Conservation (phyloP, 2,888 invertebrate species). For the Caenorhabditis sp. region DNA sequence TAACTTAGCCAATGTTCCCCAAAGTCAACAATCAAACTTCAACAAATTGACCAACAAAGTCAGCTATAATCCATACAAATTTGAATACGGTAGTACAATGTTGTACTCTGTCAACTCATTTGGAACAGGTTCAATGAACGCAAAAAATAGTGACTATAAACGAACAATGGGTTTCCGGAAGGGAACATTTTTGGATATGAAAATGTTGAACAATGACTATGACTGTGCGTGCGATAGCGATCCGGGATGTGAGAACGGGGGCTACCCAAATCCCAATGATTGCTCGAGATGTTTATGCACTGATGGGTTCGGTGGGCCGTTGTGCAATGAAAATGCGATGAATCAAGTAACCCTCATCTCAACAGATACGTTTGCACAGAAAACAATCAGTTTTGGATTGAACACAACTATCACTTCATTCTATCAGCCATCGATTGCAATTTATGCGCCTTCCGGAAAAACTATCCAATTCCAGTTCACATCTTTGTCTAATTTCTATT, state of each 20-base stretch:
- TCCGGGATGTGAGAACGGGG: neutral
- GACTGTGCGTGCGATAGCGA: conserved; percentile 48
- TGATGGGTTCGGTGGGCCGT: neutral
- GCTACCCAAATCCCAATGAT: neutral
- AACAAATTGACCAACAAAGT: neutral
- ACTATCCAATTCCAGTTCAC: conserved; percentile 10
- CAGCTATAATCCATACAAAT: conserved; percentile 21
- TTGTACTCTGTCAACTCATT: conserved; percentile 29
- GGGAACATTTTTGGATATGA: conserved; percentile 58
- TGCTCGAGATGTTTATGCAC: neutral
- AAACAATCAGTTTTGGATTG: neutral
- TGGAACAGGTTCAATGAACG: conserved; percentile 49
- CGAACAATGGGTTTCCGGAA: conserved; percentile 54
- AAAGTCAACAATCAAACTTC: neutral
- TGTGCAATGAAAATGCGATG: neutral
- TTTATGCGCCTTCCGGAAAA: conserved; percentile 7
- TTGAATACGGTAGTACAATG: conserved; percentile 66
- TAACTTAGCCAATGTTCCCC: conserved; percentile 19
- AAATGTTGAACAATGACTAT: conserved; percentile 65
- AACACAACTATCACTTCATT: neutral
- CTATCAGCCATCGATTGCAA: neutral
- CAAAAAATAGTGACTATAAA: conserved; percentile 45
- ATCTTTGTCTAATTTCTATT: neutral
- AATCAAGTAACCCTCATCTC: neutral
- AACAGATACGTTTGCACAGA: neutral